These are phyloP conservation scores for Pterocles burchelli DNA, from an alignment of 2,113 vertebrate species.

Conservation along the genomic window DNA sequence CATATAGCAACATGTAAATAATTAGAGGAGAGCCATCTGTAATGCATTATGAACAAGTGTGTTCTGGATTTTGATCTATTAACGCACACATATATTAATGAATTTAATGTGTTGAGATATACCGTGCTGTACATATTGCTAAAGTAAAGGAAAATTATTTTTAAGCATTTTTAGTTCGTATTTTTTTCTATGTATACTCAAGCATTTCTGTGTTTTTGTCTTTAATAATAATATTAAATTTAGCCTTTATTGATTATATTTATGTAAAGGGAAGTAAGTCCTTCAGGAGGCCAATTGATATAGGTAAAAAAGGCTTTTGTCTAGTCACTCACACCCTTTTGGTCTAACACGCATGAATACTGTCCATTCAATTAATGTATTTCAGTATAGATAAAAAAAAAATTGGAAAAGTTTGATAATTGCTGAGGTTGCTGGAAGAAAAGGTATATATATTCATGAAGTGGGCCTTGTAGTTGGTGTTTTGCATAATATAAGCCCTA, in stretches of 20 bases:
- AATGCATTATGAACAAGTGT: not conserved
- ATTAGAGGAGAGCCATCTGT: slow-evolving; percentile 36
- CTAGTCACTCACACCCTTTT: not conserved
- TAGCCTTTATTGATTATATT: not conserved
- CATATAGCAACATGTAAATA: slow-evolving; percentile 42
- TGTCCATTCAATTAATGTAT: not conserved
- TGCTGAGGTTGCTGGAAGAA: slow-evolving; percentile 19
- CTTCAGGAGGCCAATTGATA: not conserved
- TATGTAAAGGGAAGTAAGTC: not conserved
- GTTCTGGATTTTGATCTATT: slow-evolving; percentile 23
- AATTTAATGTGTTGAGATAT: not conserved
- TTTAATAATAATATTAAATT: not conserved
- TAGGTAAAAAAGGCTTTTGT: not conserved
- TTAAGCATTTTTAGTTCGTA: not conserved
- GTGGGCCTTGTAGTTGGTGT: not conserved
- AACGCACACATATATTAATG: not conserved
- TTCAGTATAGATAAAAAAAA: not conserved
- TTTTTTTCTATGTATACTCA: not conserved
- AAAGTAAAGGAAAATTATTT: not conserved
- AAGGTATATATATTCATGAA: slow-evolving; percentile 1
- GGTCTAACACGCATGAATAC: not conserved
- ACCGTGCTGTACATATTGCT: not conserved
- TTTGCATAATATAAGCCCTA: slow-evolving; percentile 7
- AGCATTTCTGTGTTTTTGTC: not conserved
- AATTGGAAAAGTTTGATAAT: not conserved